Percentiles rank a stretch among this genome's conserved stretches.
Evolutionary conservation across 2,888 invertebrate genomes (phyloP).

Genomic region (Heliconius cydno): DNA sequence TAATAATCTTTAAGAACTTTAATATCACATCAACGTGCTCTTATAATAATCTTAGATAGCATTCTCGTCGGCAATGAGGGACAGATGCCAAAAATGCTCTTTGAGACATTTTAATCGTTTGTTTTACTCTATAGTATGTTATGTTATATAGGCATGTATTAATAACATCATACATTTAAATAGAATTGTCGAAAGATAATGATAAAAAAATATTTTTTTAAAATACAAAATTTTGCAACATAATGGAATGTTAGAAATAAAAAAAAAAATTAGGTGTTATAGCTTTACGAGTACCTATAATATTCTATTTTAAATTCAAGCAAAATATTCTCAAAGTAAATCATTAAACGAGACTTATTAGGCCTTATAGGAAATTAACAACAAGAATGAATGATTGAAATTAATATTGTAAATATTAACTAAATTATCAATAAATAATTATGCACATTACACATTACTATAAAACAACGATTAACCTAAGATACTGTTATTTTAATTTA

Average conservation of each 20-base stretch:
- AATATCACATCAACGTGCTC: conserved; percentile 1
- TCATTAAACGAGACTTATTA: not conserved
- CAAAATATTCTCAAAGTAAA: not conserved
- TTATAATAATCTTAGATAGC: conserved; percentile 13
- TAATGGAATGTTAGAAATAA: no score
- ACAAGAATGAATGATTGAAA: not conserved
- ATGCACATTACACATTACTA: no score
- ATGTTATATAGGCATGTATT: not conserved
- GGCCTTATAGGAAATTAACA: no score
- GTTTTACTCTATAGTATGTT: not conserved
- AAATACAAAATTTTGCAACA: no score
- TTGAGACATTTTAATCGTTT: conserved; percentile 14
- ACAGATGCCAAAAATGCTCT: conserved; percentile 27
- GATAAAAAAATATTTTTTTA: not conserved
- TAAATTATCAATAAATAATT: no score
- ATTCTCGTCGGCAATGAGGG: conserved; percentile 12
- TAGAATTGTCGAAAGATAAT: conserved; percentile 5
- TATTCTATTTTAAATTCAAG: not conserved
- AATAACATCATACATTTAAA: conserved; percentile 8
- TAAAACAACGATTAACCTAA: no score
- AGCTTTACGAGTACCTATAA: not conserved
- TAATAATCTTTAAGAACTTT: not conserved
- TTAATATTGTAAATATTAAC: not conserved
- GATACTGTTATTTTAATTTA: not conserved
- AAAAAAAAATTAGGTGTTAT: no score